Evolutionary conservation across 2,113 vertebrate species (phyloP), one percentile per base, ranked within the genome.

Genomic region (Oncorhynchus tshawytscha): DNA sequence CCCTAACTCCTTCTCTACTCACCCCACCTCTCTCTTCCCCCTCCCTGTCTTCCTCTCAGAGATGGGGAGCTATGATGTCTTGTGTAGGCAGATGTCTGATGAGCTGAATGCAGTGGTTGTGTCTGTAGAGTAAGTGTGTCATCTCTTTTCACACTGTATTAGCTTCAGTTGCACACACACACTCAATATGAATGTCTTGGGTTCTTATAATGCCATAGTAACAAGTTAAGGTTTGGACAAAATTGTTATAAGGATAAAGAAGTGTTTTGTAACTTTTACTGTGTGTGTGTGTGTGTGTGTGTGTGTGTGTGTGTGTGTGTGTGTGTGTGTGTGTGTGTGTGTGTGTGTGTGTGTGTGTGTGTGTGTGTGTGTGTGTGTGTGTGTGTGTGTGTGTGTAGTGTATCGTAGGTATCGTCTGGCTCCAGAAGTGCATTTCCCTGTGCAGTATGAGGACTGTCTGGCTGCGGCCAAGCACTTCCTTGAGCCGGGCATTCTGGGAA

Each of bases 321-420:
- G n/a, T n/a, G n/a, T n/a, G n/a, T 8, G 59, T 62, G 59, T 49
- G 59, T 62, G 59, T 62, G 29, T 16, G 29, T 68, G 25, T 68
- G 67, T 31, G 18, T 68, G 67, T 39, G 16, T 73, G 12, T 45
- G 60, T 65, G 39, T 49, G 31, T 18, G 34, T 70, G 65, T 72
- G 67, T 8, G 59, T 62, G 59, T 49, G 59, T 62, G 59, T 62
- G 29, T 16, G 29, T 68, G 25, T 68, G 67, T 31, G 18, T 68
- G 67, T 39, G 16, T 73, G 12, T 45, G 60, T 65, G 39, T 49
- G 31, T 18, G 34, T 70, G 65, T 72, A n/a, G n/a, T n/a, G n/a
- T n/a, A n/a, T n/a, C n/a, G 67, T 54, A 98, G 98, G 24, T 99
- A 99, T 84, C 94, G 96, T 64, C 87, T 97, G 75, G 95, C 95